Evolutionary conservation across 2,113 vertebrate genomes (phyloP).

Genomic region (Empidonax alnorum): DNA sequence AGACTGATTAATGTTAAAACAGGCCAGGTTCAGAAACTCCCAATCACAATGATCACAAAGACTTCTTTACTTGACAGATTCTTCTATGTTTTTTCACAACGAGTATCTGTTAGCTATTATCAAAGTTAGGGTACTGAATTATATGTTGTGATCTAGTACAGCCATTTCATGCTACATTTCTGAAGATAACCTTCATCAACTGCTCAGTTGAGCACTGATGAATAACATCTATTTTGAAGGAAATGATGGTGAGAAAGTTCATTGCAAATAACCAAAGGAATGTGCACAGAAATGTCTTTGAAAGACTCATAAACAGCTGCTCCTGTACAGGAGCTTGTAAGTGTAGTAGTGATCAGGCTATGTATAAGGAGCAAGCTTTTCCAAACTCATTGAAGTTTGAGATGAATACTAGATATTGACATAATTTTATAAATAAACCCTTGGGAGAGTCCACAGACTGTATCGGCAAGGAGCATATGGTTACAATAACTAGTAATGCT

Average conservation of each 20-base stretch:
- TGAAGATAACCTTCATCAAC: background rate
- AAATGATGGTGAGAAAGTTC: background rate
- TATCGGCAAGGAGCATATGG: background rate
- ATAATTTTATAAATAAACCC: background rate
- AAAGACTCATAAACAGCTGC: background rate
- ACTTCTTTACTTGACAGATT: background rate
- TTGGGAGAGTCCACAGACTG: background rate
- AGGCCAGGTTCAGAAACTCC: background rate
- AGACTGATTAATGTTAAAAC: background rate
- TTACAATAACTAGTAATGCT: background rate
- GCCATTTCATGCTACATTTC: background rate
- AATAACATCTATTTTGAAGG: background rate
- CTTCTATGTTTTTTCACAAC: background rate
- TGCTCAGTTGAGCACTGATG: background rate
- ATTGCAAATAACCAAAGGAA: background rate
- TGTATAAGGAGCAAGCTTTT: background rate
- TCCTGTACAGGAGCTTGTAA: background rate
- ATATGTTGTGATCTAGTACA: background rate
- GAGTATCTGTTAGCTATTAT: background rate
- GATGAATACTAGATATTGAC: background rate
- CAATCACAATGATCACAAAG: background rate
- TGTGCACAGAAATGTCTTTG: background rate
- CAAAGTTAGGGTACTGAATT: background rate
- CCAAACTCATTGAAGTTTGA: background rate
- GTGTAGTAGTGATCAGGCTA: background rate